Base-by-base conservation (phyloP, 2,113 vertebrate genomes). In the Seriola rivoliana region DNA sequence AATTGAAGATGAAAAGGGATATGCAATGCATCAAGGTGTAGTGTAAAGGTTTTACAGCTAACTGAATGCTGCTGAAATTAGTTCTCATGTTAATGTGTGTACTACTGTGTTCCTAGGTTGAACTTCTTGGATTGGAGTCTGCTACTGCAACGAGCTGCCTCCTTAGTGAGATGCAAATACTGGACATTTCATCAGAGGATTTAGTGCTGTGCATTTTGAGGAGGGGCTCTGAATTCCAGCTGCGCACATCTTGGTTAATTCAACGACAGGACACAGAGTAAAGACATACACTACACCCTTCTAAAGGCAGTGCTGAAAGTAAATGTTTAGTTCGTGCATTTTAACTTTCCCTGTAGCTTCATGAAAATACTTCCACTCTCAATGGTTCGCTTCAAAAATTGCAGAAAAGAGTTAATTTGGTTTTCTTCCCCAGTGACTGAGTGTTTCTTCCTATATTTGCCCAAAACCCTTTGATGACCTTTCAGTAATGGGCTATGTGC, bases 401-500 rank as follows among this genome's bases (percentile, higher is more conserved):
- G n/a, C 48, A 58, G 46, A 71, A 29, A 74, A 69, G 55, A n/a
- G 64, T 82, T 87, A 2, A 75, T 86, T 84, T 83, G 69, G 46
- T 64, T 85, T 85, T 75, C 52, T 50, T 34, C 23, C 70, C 74
- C 78, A 82, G 63, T 38, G 25, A 69, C 77, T 64, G 77, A 82
- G 72, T 58, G 59, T 71, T 76, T 78, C 67, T 66, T 75, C 57
- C 59, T 59, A 69, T 60, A 74, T 88, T 75, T 82, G 55, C 50
- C 80, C 75, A 71, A n/a, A 88, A 81, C 73, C 75, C 83, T 94
- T 92, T 89, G 89, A 93, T 91, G 85, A 91, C 90, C 89, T 85
- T 84, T 88, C 82, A 80, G 75, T 87, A 88, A 91, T 81, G 69
- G 82, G 71, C 79, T 71, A 73, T 85, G 50, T 84, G 86, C 86